Conservation (phyloP, 2,797 vertebrate species). For the Limosa lapponica region DNA sequence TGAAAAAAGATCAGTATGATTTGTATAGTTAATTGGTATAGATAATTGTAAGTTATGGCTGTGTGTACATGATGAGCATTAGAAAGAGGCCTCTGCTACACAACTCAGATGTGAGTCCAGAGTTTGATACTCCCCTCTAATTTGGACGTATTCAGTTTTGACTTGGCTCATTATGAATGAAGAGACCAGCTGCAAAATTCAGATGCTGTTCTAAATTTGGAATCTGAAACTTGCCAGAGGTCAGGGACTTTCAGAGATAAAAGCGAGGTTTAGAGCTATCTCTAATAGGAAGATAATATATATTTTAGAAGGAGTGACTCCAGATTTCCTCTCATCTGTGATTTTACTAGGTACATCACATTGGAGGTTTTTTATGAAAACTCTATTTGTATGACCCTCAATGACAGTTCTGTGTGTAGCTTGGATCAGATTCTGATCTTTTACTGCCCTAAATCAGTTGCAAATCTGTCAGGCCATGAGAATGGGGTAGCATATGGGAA, state of each 20-base stretch:
- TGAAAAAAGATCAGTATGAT: background rate
- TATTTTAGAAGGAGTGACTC: background rate
- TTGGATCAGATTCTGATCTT: background rate
- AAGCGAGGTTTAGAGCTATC: background rate
- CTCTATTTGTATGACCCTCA: background rate
- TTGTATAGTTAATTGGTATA: background rate
- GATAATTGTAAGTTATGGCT: background rate
- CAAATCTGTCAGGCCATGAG: background rate
- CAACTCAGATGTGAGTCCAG: background rate
- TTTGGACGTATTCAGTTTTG: constrained; percentile 17
- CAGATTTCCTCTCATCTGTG: background rate
- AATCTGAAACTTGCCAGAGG: constrained; percentile 15
- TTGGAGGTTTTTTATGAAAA: background rate
- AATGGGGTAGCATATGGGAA: background rate
- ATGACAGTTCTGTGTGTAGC: background rate
- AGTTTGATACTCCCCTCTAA: constrained; percentile 35
- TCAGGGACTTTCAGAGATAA: background rate
- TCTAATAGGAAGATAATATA: constrained; percentile 26
- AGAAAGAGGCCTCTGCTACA: background rate
- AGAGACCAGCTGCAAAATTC: constrained; percentile 40
- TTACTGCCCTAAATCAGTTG: background rate
- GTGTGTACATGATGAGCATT: background rate
- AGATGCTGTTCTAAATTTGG: constrained; percentile 35
- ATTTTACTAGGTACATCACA: background rate
- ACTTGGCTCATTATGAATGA: constrained; percentile 34